phyloP scores from a whole-genome alignment of 2,797 vertebrate species.

The Pangasius sanitwongsei region DNA sequence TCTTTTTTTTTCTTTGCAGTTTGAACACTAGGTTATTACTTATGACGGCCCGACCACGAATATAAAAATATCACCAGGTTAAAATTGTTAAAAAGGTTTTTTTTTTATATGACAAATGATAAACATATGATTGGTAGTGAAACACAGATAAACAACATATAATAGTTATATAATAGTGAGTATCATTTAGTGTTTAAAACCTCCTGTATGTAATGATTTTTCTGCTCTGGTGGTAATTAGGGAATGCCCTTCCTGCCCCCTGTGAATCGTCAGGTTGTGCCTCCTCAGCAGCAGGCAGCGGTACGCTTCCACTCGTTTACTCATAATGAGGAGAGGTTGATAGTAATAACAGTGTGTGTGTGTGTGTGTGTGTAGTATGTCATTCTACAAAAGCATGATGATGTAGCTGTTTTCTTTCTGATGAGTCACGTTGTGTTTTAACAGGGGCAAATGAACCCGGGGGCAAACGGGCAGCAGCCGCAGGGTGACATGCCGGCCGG shows the following conservation, averaged over 20 bases:
- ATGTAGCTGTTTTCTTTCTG: background rate
- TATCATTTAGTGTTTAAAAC: background rate
- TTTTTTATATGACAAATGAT: background rate
- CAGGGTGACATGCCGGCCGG: constrained; percentile 35
- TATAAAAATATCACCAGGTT: background rate
- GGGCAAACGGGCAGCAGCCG: constrained; percentile 33
- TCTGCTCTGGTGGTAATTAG: constrained; percentile 27
- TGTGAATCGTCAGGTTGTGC: constrained; percentile 40
- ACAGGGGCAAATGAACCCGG: constrained; percentile 23
- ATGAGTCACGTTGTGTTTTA: background rate
- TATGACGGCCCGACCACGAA: background rate
- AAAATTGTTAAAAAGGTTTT: too few species aligned
- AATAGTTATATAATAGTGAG: background rate
- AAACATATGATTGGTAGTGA: background rate
- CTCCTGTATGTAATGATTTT: background rate
- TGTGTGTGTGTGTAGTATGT: background rate
- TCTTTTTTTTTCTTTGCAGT: background rate
- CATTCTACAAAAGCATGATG: background rate
- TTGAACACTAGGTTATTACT: background rate
- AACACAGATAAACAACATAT: background rate
- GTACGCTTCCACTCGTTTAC: constrained; percentile 17
- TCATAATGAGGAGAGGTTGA: background rate
- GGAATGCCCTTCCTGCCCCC: constrained; percentile 28
- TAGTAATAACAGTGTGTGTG: constrained; percentile 4
- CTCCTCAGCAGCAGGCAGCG: constrained; percentile 46